Evolutionary conservation across 2,888 invertebrate genomes (phyloP).

Genomic region (Drosophila paracracens): DNA sequence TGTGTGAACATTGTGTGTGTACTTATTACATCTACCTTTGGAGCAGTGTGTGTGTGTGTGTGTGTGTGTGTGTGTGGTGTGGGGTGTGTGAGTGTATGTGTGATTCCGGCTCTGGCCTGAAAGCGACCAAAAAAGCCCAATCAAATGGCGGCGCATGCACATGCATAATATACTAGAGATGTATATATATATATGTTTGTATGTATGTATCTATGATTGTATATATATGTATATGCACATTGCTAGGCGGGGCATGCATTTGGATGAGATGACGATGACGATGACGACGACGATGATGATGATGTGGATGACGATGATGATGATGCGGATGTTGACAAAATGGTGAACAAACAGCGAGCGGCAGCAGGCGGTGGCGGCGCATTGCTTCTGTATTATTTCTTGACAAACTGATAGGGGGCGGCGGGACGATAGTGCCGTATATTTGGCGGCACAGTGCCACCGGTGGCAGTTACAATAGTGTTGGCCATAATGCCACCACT

Average conservation of each 20-base stretch:
- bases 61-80: constrained; percentile 18
- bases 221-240: constrained; percentile 33
- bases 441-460: constrained; percentile 69
- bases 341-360: constrained; percentile 75
- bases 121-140: constrained; percentile 41
- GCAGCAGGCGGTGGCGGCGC: constrained; percentile 55
- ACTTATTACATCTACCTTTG: constrained; percentile 81
- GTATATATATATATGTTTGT: not conserved
- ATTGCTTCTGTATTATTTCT: constrained; percentile 81
- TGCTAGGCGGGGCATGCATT: constrained; percentile 61
- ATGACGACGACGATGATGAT: constrained; percentile 17
- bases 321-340: constrained; percentile 43
- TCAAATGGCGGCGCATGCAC: constrained; percentile 52
- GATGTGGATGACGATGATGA: constrained; percentile 29
- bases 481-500: constrained; percentile 72
- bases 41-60: constrained; percentile 62
- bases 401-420: constrained; percentile 82
- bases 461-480: constrained; percentile 72
- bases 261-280: constrained; percentile 42
- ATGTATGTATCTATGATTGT: constrained; percentile 8
- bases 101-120: constrained; percentile 37
- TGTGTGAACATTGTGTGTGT: constrained; percentile 64
- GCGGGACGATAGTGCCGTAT: constrained; percentile 81
- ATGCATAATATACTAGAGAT: constrained; percentile 28
- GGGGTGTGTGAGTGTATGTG: constrained; percentile 11